phyloP scores from a whole-genome alignment of 2,113 vertebrate genomes.

The Rhizomys pruinosus region DNA sequence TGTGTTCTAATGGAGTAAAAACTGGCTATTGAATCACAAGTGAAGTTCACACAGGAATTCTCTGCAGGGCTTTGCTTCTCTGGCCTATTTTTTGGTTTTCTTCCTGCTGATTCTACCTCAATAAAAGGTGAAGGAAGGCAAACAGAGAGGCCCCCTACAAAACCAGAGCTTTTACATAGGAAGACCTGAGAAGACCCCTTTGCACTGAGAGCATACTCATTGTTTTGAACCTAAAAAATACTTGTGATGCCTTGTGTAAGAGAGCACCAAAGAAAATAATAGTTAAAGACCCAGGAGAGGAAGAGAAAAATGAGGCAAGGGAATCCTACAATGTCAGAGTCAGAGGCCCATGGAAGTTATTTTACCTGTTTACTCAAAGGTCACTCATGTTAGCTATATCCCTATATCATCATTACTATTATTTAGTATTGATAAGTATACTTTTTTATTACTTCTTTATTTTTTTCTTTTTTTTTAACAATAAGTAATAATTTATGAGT shows the following conservation, averaged over 20 bases:
- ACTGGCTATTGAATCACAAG: neutral
- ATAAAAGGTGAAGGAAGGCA: neutral
- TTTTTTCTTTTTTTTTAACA: too few species aligned
- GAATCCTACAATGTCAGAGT: neutral
- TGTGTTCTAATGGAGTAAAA: neutral
- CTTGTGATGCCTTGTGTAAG: neutral
- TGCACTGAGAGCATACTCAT: too few species aligned
- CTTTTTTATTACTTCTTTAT: too few species aligned
- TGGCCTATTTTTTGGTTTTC: neutral
- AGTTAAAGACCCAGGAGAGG: neutral
- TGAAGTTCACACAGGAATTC: fast-evolving
- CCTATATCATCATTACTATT: neutral
- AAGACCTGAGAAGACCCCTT: neutral
- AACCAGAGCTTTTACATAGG: neutral
- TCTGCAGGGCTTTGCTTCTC: neutral
- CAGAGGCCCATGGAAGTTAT: neutral
- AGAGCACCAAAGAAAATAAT: neutral
- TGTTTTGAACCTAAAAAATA: neutral
- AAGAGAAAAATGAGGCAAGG: neutral
- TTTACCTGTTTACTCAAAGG: neutral
- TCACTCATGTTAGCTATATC: neutral
- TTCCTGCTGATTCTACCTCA: neutral
- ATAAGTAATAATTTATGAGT: too few species aligned
- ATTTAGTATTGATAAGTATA: neutral
- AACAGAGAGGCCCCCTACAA: neutral